Base-by-base conservation (phyloP, 2,113 vertebrate species). In the Gasterosteus aculeatus region DNA sequence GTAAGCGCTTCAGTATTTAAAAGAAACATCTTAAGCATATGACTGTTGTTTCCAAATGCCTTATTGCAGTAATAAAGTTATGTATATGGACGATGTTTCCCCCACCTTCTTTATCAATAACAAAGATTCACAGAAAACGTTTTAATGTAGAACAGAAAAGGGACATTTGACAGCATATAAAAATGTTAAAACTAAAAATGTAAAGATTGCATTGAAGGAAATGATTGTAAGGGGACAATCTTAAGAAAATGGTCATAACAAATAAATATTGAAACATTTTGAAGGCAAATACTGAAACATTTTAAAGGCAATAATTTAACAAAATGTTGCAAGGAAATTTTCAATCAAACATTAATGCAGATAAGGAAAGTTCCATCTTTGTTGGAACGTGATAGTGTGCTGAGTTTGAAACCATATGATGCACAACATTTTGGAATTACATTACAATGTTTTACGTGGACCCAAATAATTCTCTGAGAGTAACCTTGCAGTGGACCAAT, bases 61-160 rank as follows among this genome's bases (percentile, higher is more conserved):
- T 64, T 75, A 81, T 61, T 80, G 72, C 75, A 89, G 71, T 85
- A 93, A 92, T 93, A 93, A 91, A 92, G 85, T 79, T 73, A 79
- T 83, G 42, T 79, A 76, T 69, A 68, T 62, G 7, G n/a, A 69
- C 61, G 1, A 11, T 44, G 3, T n/a, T 53, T 41, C n/a, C 51
- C 33, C 1, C 9, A 4, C 46, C 56, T 74, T 68, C 16, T 49
- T 4, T 29, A 63, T 64, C 47, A 69, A 69, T 18, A 58, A 74
- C 63, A 72, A 1, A 58, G 26, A 29, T 54, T 75, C 41, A 82
- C 53, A 81, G 31, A 85, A 81, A 86, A 68, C 5, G 3, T 29
- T 72, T 85, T 54, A 74, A 82, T 78, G 82, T 76, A 78, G 42
- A 77, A 88, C 64, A 78, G 84, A 67, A 77, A 2, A 29, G 47